Conservation (phyloP, 2,888 invertebrate genomes). For the Chrysotoxum bicinctum region DNA sequence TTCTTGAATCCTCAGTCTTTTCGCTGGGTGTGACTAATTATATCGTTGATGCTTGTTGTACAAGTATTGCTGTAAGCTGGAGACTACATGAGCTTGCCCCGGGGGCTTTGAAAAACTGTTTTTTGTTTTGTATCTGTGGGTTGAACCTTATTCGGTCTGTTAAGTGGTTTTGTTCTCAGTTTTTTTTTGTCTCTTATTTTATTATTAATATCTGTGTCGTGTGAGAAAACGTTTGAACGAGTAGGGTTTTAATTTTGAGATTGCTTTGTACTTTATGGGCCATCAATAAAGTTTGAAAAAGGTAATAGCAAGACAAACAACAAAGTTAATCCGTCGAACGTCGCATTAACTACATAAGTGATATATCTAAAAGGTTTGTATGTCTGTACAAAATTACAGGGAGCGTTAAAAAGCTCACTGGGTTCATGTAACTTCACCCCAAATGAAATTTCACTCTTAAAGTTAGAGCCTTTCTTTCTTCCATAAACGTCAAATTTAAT, state of each 20-base stretch:
- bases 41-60: constrained; percentile 58
- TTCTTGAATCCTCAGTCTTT: constrained; percentile 66
- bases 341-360: background rate
- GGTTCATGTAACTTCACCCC: too few species aligned
- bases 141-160: constrained; percentile 63
- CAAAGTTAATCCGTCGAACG: background rate
- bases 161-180: constrained; percentile 50
- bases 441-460: too few species aligned
- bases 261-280: background rate
- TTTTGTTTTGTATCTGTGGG: constrained; percentile 29
- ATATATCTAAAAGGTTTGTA: background rate
- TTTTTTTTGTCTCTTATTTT: constrained; percentile 17
- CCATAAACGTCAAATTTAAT: too few species aligned
- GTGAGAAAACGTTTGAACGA: constrained; percentile 11
- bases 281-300: background rate
- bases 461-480: too few species aligned
- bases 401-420: too few species aligned
- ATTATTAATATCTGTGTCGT: background rate
- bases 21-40: constrained; percentile 71
- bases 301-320: background rate
- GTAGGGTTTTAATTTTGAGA: background rate
- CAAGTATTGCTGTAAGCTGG: constrained; percentile 50
- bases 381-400: too few species aligned
- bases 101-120: constrained; percentile 54
- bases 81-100: constrained; percentile 50